These are phyloP conservation scores for Morpho helenor DNA, from an alignment of 2,888 invertebrate species.

Conservation along the genomic window DNA sequence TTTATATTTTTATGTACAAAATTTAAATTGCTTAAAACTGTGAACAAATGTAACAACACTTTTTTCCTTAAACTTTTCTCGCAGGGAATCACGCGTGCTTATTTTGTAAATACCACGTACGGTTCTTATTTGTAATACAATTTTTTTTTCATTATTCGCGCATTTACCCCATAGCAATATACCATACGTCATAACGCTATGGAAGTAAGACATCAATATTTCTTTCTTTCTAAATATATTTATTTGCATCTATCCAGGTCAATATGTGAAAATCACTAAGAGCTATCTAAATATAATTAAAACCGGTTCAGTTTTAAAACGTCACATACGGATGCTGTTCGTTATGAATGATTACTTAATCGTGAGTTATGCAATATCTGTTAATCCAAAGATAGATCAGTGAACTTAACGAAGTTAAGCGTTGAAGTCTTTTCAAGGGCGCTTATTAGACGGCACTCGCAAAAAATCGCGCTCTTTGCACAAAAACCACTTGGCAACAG, in stretches of 20 bases:
- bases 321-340: neutral
- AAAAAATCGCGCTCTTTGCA: constrained; percentile 39
- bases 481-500: constrained; percentile 30
- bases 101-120: too few species aligned
- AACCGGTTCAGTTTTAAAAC: neutral
- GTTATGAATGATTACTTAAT: constrained; percentile 6
- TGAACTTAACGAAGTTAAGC: constrained; percentile 60
- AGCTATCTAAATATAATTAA: neutral
- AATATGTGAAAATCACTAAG: neutral
- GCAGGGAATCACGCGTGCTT: too few species aligned
- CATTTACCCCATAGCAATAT: too few species aligned
- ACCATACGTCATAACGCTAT: too few species aligned
- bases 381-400: constrained; percentile 42
- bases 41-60: too few species aligned
- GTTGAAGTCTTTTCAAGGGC: constrained; percentile 77
- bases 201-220: neutral
- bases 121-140: too few species aligned
- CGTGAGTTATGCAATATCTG: constrained; percentile 17
- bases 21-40: too few species aligned
- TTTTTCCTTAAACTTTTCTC: too few species aligned
- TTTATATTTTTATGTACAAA: too few species aligned
- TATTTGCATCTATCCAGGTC: neutral
- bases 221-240: neutral
- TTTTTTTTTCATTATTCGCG: too few species aligned
- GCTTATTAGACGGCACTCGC: constrained; percentile 50